Base-by-base conservation (phyloP, 2,113 vertebrate genomes). In the Protobothrops flavoviridis region DNA sequence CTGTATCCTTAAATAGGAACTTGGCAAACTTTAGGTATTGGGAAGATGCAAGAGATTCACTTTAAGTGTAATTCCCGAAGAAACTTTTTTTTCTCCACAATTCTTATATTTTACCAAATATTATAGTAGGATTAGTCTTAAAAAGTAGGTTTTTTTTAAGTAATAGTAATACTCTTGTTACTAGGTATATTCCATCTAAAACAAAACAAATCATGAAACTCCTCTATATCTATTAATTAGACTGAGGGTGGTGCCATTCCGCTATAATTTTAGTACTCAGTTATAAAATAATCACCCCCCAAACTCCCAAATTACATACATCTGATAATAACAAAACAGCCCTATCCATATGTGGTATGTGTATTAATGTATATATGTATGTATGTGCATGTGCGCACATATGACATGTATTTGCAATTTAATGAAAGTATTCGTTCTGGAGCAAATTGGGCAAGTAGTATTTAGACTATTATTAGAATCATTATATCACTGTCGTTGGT, bases 401-500 rank as follows among this genome's bases (percentile, higher is more conserved):
- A 81, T 81, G 17, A 39, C 33, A 81, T 43, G 74, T 81, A 43
- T 7, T 81, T 81, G 94, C 95, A 53, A n/a, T 53, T 94, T 94
- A 97, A 93, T 96, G 92, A 93, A 93, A 91, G 95, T 95, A 90
- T 95, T 81, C 43, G 33, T 96, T 97, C 96, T 98, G 97, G 89
- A 96, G 91, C 95, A 97, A 97, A 97, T 92, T 94, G 97, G 97
- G 97, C 97, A 98, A 95, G 93, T 97, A 97, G 95, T 96, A 33
- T 97, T 93, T 97, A 97, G 98, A 97, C 93, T 98, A 96, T 96
- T 97, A 98, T 97, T 99, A 98, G 98, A 98, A 98, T 98, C 98
- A 99, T 98, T 98, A 98, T 99, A 98, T 99, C 99, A 99, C 99
- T 99, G 98, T 99, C 98, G 95, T 99, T 99, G 99, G 99, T 98